A percentile compares a stretch with the other conserved stretches of the same genome.
phyloP scores from a whole-genome alignment of 2,797 vertebrate genomes.

The Trachops cirrhosus region DNA sequence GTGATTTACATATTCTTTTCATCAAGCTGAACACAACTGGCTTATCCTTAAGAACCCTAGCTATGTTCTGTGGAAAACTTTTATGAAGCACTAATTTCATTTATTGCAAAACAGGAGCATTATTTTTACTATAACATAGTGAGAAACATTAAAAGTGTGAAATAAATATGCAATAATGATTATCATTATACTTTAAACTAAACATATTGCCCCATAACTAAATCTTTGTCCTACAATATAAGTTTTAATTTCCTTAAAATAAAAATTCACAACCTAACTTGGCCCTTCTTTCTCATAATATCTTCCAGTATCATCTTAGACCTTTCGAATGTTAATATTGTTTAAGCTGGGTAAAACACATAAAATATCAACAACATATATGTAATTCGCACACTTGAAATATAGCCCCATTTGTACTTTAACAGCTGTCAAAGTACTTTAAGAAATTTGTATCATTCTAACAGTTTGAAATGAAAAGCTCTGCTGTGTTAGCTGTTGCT shows the following conservation, averaged over 20 bases:
- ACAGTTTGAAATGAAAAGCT: conserved; percentile 39
- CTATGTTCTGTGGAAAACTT: conserved; percentile 3
- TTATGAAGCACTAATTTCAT: conserved; percentile 12
- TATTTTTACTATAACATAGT: not conserved
- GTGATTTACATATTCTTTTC: not conserved
- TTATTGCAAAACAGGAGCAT: not conserved
- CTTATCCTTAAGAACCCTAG: not conserved
- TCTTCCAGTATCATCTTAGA: not conserved
- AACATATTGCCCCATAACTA: not conserved
- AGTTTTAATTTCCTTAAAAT: conserved; percentile 23
- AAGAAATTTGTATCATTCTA: not conserved
- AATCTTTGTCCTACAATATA: not conserved
- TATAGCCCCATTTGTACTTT: not conserved
- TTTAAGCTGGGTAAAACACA: not conserved
- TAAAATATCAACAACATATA: not conserved
- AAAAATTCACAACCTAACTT: not conserved
- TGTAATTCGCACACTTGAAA: not conserved
- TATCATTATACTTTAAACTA: conserved; percentile 16
- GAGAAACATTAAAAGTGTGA: not conserved
- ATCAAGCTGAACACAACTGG: not conserved
- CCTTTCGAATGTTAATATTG: not conserved
- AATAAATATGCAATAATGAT: not conserved
- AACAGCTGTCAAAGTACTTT: not conserved
- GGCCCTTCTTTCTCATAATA: not conserved
- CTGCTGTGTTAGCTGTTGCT: not conserved